These are phyloP conservation scores for Parauchenoglanis punctatus DNA, from an alignment of 2,797 vertebrate genomes.

Conservation along the genomic window DNA sequence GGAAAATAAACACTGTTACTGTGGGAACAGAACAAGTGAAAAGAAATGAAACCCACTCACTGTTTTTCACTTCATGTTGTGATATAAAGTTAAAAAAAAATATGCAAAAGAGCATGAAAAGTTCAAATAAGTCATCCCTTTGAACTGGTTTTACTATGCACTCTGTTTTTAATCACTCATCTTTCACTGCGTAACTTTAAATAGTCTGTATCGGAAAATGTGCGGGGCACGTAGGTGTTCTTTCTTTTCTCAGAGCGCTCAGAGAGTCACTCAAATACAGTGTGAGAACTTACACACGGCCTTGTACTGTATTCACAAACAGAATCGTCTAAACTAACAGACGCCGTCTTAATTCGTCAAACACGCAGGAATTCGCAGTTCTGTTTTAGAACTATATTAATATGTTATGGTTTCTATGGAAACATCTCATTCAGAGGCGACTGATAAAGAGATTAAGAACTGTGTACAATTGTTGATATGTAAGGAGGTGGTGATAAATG, in stretches of 20 bases:
- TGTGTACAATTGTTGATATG: not conserved
- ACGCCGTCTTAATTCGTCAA: not conserved
- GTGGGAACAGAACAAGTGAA: slow-evolving; percentile 62
- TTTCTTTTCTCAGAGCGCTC: slow-evolving; percentile 23
- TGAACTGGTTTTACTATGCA: slow-evolving; percentile 43
- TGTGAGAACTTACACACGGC: not conserved
- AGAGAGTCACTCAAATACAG: not conserved
- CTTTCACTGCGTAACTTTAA: slow-evolving; percentile 25
- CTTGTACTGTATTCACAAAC: not conserved
- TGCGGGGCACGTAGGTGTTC: slow-evolving; percentile 22
- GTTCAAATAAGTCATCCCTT: slow-evolving; percentile 36
- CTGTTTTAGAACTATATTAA: not conserved
- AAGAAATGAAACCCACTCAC: slow-evolving; percentile 59
- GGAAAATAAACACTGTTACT: slow-evolving; percentile 51
- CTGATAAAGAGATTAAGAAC: not conserved
- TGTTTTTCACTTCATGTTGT: slow-evolving; percentile 57
- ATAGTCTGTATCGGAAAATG: slow-evolving; percentile 45
- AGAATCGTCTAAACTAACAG: not conserved
- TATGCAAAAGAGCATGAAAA: slow-evolving; percentile 41
- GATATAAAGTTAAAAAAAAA: slow-evolving; percentile 55
- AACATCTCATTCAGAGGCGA: not conserved
- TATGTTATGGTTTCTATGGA: not conserved
- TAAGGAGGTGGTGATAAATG: not conserved
- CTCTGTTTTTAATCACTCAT: slow-evolving; percentile 35
- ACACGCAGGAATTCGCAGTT: not conserved